Conservation (phyloP, 2,797 vertebrate species). For the Lindbergichthys nudifrons region DNA sequence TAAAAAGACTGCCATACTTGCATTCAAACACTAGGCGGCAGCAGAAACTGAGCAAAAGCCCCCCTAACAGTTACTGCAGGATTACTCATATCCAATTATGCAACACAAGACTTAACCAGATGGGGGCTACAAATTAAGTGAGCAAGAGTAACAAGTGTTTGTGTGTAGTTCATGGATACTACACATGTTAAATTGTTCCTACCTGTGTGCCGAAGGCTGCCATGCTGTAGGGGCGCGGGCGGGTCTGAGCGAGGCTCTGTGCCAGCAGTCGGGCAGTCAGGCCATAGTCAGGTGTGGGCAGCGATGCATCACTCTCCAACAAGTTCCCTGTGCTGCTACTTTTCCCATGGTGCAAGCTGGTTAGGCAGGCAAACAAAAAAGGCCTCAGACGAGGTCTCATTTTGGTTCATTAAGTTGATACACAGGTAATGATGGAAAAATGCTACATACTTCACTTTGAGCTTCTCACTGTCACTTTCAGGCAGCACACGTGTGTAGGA, state of each 20-base stretch:
- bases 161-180: slow-evolving; percentile 17
- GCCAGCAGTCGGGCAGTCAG: slow-evolving; percentile 91
- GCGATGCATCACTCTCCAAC: slow-evolving; percentile 92
- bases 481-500: slow-evolving; percentile 97
- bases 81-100: slow-evolving; percentile 65
- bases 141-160: slow-evolving; percentile 32
- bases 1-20: slow-evolving; percentile 4
- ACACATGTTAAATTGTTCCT: slow-evolving; percentile 48
- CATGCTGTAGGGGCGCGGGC: slow-evolving; percentile 97
- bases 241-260: slow-evolving; percentile 90
- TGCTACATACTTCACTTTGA: slow-evolving; percentile 90
- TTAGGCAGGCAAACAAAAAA: slow-evolving; percentile 30
- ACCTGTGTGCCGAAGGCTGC: slow-evolving; percentile 96
- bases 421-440: neutral
- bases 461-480: slow-evolving; percentile 87
- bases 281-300: slow-evolving; percentile 94
- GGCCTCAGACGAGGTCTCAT: slow-evolving; percentile 34
- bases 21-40: slow-evolving; percentile 72
- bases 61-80: slow-evolving; percentile 39
- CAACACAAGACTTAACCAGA: slow-evolving; percentile 49
- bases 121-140: slow-evolving; percentile 37
- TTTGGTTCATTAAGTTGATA: neutral
- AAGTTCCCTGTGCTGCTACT: slow-evolving; percentile 99
- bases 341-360: slow-evolving; percentile 94
- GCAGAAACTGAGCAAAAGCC: slow-evolving; percentile 35